Evolutionary conservation across 2,797 vertebrate species (phyloP), one percentile per base, ranked within the genome.

Genomic region (Fundulus diaphanus): DNA sequence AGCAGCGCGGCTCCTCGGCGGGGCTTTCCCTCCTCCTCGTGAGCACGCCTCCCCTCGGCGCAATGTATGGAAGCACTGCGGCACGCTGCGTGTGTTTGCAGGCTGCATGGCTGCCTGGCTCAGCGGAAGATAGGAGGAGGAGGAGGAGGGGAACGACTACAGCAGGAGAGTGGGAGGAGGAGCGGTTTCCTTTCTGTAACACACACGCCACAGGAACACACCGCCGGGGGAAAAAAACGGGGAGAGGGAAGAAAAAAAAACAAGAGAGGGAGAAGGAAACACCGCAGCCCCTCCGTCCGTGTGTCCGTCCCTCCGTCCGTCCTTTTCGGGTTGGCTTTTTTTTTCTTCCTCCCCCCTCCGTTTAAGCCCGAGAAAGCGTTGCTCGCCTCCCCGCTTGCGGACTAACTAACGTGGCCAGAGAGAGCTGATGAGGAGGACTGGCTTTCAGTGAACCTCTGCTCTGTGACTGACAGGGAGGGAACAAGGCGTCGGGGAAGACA

Each of bases 111-210:
- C 90, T 82, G 92, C 87, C 80, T 89, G 88, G 86, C 86, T 87
- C 86, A 29, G 87, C 89, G 89, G 88, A 79, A 87, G 87, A 92
- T 92, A 89, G 91, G 93, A 93, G 93, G 92, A 93, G n/a, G 86
- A 85, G 89, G 91, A 92, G 88, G 93, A 91, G 92, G 92, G 92
- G 89, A 90, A 94, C 80, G 92, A 92, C 89, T 94, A 85, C 91
- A 92, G 87, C 84, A 78, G 86, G 91, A 84, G 90, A 83, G 89
- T 63, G 84, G 90, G 87, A 93, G 90, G 90, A 88, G 89, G 87
- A 84, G 89, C 84, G 87, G 84, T 91, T 95, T 94, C 94, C 93
- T 94, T 92, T 95, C 91, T 92, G 90, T 88, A 92, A 90, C 87
- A 85, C 89, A 92, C 93, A 94, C 92, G 89, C 93, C 87, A 86